Base-by-base conservation (phyloP, 2,113 vertebrate species). In the Dicrurus megarhynchus region DNA sequence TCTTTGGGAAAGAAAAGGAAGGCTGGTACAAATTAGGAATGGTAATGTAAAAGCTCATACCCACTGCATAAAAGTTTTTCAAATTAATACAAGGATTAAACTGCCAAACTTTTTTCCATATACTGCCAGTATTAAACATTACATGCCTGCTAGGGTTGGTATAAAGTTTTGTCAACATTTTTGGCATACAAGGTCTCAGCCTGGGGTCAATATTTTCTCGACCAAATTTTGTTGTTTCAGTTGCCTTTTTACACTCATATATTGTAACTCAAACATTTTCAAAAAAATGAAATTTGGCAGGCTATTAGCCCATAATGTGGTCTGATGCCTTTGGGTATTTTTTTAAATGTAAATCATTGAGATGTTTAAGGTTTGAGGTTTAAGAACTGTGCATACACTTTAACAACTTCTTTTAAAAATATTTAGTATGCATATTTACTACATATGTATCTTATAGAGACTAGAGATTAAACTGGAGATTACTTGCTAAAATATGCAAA, bases 161-260 rank as follows among this genome's bases (percentile, higher is more conserved):
- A 95, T 95, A 97, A 96, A 98, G 87, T 97, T 97, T 98, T 97
- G 96, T 97, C 97, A 96, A 96, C 85, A 94, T 97, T 97, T 91
- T 95, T 98, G 97, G 97, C 83, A 19, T 76, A 85, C 14, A 12
- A 33, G 49, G 39, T 90, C 92, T 96, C 75, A 90, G 97, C 97
- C 97, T 95, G 73, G 75, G 87, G 97, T 97, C 97, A 96, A 82
- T 97, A 95, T 97, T 97, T 98, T 96, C 95, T 97, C 53, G 77
- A 97, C 97, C 94, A 97, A 97, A 97, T 98, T 97, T 97, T 98
- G 97, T 98, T 98, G 97, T 97, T 98, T 98, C 97, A 98, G 96
- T 98, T 98, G 96, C 87, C 84, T 97, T 96, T 97, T 96, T 95
- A 92, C 59, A 95, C 76, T 96, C 65, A 15, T 93, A 95, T 95